Evolutionary conservation across 2,888 invertebrate species (phyloP), one percentile per base, ranked within the genome.

Genomic region (Leptopterna dolabrata): DNA sequence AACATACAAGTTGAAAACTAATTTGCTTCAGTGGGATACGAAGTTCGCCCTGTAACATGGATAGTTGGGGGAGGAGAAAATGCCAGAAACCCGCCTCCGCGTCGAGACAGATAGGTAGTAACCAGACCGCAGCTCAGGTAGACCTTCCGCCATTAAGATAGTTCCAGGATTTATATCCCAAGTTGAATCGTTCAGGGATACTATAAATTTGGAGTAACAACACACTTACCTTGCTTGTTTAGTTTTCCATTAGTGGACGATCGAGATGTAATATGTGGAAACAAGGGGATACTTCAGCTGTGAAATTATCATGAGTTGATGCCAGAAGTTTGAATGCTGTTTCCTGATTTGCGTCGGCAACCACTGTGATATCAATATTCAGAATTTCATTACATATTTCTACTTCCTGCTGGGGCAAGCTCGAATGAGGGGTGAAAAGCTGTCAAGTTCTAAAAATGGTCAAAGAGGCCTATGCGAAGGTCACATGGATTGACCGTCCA

Each of bases 1-100:
- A 63, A 63, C 63, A 63, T 63, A 63, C 63, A 63, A 63, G 24
- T 63, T 63, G 63, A 27, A 63, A 63, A 63, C 63, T 63, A 63
- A 63, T 63, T 63, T 63, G 63, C 36, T 63, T 24, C 51, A 4
- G 63, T 63, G 24, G 63, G 13, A 7, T 24, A 19, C 63, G 13
- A 63, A 27, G 19, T 63, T 63, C 24, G 4, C 24, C 7, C 7
- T 24, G 24, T 9, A 51, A 51, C 63, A 27, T 2, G 63, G 63
- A 63, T 63, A 24, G 63, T 63, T 63, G n/a, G 63, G 11, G 63
- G 11, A 24, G 63, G n/a, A 27, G 63, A 63, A 27, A 51, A 51
- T 19, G 63, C 63, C 24, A 63, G 24, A 63, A 9, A 63, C 63
- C 24, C 24, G 19, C 63, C 19, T 14, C 63, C 24, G 4, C 19